Base-by-base conservation (phyloP, 1,140 invertebrate species). In the Ectropis grisescens region DNA sequence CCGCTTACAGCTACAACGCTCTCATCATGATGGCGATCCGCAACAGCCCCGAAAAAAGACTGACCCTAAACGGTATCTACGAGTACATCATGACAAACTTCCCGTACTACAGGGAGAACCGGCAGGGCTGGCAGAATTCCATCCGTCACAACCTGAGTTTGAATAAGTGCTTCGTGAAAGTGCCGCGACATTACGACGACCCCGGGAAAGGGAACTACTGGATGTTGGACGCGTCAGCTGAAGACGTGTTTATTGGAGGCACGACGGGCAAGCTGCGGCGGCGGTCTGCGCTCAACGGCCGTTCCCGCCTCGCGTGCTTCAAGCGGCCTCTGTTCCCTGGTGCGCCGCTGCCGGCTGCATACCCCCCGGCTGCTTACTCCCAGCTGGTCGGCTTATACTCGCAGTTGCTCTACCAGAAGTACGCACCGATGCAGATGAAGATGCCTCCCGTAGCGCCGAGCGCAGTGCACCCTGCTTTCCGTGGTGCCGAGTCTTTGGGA, bases 11-110 rank as follows among this genome's bases (percentile, higher is more conserved):
- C 61, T 99, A 99, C 85, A 99, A 99, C 82, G 97, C 98, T 0
- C 86, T 99, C 2, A 99, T 99, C 55, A 99, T 99, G 96, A 99
- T 99, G 97, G 98, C 98, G 13, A 99, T 99, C 27, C 84, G 95
- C 6, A 92, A 95, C 51, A 97, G 94, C 61, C 91, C 92, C 0
- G 95, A 98, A 59, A 98, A 98, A 66, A 83, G 96, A 2, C 86
- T 99, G 1, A 99, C 98, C 0, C 84, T 99, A 1, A 99, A 98
- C 74, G 98, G 97, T 8, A 99, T 99, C 61, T 99, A 99, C 82
- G 98, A 99, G 68, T 99, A 97, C 82, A 99, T 99, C 53, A 98
- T 98, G 94, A 91, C 91, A 33, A 96, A 98, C 70, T 99, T 98
- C 74, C 98, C 98, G 0, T 99, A 98, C 72, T 99, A 99, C 78